Evolutionary conservation across 2,888 invertebrate species (phyloP).

Genomic region (Microctonus aethiopoides): DNA sequence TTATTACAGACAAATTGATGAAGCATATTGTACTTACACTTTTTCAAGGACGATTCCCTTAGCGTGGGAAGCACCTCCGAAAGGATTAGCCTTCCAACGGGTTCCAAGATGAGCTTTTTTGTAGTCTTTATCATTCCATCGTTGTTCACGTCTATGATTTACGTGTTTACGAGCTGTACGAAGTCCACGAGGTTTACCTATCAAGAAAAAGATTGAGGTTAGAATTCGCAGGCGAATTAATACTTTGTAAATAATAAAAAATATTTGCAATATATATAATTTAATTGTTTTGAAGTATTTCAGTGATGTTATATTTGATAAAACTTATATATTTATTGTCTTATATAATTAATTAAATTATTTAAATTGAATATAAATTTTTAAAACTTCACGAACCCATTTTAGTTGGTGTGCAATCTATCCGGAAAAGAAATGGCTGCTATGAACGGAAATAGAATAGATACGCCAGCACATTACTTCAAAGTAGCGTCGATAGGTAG

Average conservation of each 20-base stretch:
- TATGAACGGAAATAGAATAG: too few species aligned
- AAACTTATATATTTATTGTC: not conserved
- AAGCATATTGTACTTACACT: slow-evolving; percentile 82
- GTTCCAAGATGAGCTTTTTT: slow-evolving; percentile 99
- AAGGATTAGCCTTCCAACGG: slow-evolving; percentile 99
- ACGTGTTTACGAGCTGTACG: slow-evolving; percentile 99
- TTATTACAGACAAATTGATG: too few species aligned
- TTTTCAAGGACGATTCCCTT: slow-evolving; percentile 99
- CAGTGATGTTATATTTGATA: not conserved
- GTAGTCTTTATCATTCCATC: slow-evolving; percentile 99
- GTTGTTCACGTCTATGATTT: slow-evolving; percentile 95
- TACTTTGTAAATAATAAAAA: not conserved
- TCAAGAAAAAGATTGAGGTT: slow-evolving; percentile 38
- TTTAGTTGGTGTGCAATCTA: slow-evolving; percentile 47
- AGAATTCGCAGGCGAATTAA: not conserved
- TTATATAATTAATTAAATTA: not conserved
- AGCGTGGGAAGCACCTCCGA: slow-evolving; percentile 99
- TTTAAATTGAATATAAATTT: slow-evolving; percentile 17
- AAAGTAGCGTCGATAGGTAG: too few species aligned
- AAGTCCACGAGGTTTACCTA: slow-evolving; percentile 99
- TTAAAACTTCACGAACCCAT: slow-evolving; percentile 53
- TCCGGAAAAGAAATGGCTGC: slow-evolving; percentile 56
- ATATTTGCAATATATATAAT: too few species aligned
- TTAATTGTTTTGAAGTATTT: not conserved
- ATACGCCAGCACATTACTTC: too few species aligned